phyloP scores from a whole-genome alignment of 2,113 vertebrate genomes.

The Boleophthalmus pectinirostris region DNA sequence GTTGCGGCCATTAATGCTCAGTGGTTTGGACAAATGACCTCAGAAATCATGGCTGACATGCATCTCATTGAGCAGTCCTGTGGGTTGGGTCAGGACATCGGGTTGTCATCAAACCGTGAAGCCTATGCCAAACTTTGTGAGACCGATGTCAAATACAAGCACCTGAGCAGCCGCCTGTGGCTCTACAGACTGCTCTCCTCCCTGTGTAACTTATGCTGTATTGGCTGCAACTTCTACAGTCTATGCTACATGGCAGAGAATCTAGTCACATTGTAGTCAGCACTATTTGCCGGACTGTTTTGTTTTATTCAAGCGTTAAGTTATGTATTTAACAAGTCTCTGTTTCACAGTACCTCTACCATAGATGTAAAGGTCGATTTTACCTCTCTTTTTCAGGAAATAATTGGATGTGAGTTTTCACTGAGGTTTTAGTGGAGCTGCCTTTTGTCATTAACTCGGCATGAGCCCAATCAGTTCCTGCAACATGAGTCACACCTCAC shows the following conservation, averaged over 20 bases:
- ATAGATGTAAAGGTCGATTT: not conserved
- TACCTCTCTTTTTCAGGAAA: not conserved
- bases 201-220: slow-evolving; percentile 84
- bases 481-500: slow-evolving; percentile 27
- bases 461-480: slow-evolving; percentile 15
- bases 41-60: slow-evolving; percentile 78
- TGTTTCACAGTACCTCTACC: not conserved
- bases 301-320: slow-evolving; percentile 17
- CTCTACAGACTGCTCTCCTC: slow-evolving; percentile 77
- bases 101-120: slow-evolving; percentile 70
- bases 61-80: slow-evolving; percentile 76
- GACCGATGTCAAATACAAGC: slow-evolving; percentile 68
- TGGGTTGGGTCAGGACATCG: slow-evolving; percentile 78
- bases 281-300: slow-evolving; percentile 25
- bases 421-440: not conserved
- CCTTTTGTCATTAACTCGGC: not conserved
- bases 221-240: slow-evolving; percentile 79
- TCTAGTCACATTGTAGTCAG: slow-evolving; percentile 66
- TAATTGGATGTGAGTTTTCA: slow-evolving; percentile 10
- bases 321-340: slow-evolving; percentile 29
- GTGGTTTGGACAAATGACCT: slow-evolving; percentile 81
- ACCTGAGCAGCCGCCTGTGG: slow-evolving; percentile 68
- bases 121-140: slow-evolving; percentile 72
- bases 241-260: slow-evolving; percentile 78
- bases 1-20: slow-evolving; percentile 80